Conservation (phyloP, 2,113 vertebrate genomes). For the Ifrita kowaldi region DNA sequence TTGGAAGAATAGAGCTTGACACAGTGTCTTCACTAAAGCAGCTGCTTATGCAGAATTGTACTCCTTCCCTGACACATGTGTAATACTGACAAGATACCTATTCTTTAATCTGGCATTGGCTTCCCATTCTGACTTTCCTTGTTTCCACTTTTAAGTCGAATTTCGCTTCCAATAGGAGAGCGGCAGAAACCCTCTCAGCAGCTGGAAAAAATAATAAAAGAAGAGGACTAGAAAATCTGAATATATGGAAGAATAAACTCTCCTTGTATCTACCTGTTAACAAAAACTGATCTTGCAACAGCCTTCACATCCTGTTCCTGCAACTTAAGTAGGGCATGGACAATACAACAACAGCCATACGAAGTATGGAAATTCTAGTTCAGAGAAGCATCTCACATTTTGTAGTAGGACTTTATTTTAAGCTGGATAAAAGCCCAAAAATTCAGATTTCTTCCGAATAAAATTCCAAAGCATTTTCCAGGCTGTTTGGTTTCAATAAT, state of each 20-base stretch:
- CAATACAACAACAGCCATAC: not conserved
- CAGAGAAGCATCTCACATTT: not conserved
- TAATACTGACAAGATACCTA: not conserved
- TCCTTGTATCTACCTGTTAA: not conserved
- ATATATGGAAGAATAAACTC: not conserved
- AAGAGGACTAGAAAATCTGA: not conserved
- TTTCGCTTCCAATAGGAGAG: not conserved
- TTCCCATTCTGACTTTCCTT: not conserved
- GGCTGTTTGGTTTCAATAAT: not conserved
- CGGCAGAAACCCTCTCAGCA: constrained; percentile 3
- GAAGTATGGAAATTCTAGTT: not conserved
- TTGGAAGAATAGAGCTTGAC: not conserved
- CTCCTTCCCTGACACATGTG: not conserved
- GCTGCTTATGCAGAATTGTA: not conserved
- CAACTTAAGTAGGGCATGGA: not conserved
- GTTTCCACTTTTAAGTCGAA: not conserved
- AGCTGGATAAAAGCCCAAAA: not conserved
- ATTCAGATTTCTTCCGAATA: not conserved
- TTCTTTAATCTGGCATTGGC: not conserved
- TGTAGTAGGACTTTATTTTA: not conserved
- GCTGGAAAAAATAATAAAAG: not conserved
- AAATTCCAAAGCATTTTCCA: constrained; percentile 19
- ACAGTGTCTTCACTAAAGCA: not conserved
- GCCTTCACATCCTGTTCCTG: not conserved
- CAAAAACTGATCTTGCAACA: not conserved